Evolutionary conservation across 2,113 vertebrate species (phyloP), one percentile per base, ranked within the genome.

Genomic region (Gadus chalcogrammus): DNA sequence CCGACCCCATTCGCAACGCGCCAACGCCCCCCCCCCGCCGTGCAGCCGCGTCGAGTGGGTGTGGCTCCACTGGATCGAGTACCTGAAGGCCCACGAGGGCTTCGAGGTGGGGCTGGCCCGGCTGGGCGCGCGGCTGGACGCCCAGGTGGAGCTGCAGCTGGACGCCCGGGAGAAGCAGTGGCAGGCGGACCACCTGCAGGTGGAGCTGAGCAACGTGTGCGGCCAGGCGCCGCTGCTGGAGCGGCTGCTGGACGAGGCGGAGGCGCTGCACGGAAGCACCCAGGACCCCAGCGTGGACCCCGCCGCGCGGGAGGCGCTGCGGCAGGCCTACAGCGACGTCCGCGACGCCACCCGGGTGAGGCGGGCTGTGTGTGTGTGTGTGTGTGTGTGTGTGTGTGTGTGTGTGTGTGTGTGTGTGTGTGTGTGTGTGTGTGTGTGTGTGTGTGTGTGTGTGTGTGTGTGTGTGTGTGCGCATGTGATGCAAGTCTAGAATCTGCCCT

Each of bases 1-100:
- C 55, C 5, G 55, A 13, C n/a, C 5, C 16, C 55, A 58, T 58
- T 5, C n/a, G 15, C 3, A n/a, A 17, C 55, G 12, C 55, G 15
- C n/a, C 15, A 17, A 16, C 15, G 55, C 11, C 17, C 17, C 15
- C 17, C 15, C n/a, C 4, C 53, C 2, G 42, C 9, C 8, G 11
- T 48, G 8, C 88, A 99, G 97, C 85, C 97, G 97, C 13, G 96
- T 99, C 5, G 97, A 98, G 84, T 98, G 97, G 97, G 95, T 98
- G 73, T 98, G 96, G 95, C 93, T 98, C 64, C 96, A 97, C 79
- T 99, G 97, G 97, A 94, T 87, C 0, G 97, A 99, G 80, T 98
- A 96, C 84, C 89, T 98, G 81, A 93, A 94, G 88, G 95, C 95
- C 42, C 89, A 84, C 0, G 93, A 95, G 20, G 95, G 97, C 79